Evolutionary conservation across 1,140 invertebrate genomes (phyloP).

Genomic region (Holcopasites calliopsidis): DNA sequence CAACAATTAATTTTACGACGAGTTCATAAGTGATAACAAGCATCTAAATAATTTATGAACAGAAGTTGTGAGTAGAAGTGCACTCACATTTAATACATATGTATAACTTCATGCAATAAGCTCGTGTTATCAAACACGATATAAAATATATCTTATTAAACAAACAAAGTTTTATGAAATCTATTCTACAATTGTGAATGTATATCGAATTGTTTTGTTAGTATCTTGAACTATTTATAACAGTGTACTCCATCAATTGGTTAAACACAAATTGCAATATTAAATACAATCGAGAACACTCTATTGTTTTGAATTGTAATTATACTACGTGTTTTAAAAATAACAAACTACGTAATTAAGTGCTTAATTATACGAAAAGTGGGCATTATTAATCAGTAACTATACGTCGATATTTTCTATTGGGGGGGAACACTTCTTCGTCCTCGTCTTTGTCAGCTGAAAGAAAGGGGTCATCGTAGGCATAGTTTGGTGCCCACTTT

Average conservation of each 20-base stretch:
- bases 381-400: slow-evolving; percentile 78
- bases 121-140: slow-evolving; percentile 1
- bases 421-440: slow-evolving; percentile 80
- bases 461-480: slow-evolving; percentile 80
- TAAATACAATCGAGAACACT: slow-evolving; percentile 25
- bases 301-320: slow-evolving; percentile 4
- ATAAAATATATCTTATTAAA: slow-evolving; percentile 13
- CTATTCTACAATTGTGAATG: slow-evolving; percentile 19
- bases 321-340: slow-evolving; percentile 28
- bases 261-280: slow-evolving; percentile 15
- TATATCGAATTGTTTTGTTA: slow-evolving; percentile 11
- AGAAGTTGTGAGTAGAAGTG: not conserved
- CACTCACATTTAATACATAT: slow-evolving; percentile 18
- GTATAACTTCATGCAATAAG: slow-evolving; percentile 24
- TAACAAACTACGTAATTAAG: slow-evolving; percentile 9
- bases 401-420: slow-evolving; percentile 81
- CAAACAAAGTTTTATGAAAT: slow-evolving; percentile 24
- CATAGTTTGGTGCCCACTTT: slow-evolving; percentile 90
- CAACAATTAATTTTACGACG: slow-evolving; percentile 1
- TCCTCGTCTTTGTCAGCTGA: slow-evolving; percentile 76
- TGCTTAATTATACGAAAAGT: slow-evolving; percentile 13
- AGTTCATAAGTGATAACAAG: not conserved
- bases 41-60: not conserved
- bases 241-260: slow-evolving; percentile 15
- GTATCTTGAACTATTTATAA: slow-evolving; percentile 39